phyloP scores from a whole-genome alignment of 2,797 vertebrate species.

The Zalophus californianus region DNA sequence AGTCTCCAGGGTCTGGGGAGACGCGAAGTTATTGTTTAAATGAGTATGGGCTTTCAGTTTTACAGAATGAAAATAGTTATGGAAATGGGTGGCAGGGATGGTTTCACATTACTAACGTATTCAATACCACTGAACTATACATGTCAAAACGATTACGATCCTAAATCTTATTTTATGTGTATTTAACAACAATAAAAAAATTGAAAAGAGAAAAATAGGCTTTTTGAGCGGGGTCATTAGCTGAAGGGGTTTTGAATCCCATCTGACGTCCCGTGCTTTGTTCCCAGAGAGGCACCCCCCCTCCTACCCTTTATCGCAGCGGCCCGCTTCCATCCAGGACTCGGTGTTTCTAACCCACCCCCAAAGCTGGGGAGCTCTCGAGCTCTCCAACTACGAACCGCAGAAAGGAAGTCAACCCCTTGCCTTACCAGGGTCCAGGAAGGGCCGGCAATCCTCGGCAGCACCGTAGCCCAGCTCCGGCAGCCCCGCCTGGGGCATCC shows the following conservation, averaged over 20 bases:
- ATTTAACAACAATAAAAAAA: not conserved
- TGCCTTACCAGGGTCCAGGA: conserved; percentile 80
- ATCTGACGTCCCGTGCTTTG: not conserved
- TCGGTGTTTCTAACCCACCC: not conserved
- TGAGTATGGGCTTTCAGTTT: not conserved
- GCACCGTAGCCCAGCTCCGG: conserved; percentile 71
- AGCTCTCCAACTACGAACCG: not conserved
- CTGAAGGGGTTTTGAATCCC: not conserved
- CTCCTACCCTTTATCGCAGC: not conserved
- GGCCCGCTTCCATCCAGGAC: not conserved
- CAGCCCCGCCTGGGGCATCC: conserved; percentile 69
- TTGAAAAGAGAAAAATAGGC: not conserved
- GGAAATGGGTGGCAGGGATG: not conserved
- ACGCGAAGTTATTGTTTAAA: not conserved
- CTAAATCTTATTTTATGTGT: not conserved
- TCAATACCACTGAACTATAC: not conserved
- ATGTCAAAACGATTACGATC: not conserved
- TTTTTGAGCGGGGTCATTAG: not conserved
- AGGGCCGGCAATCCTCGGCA: conserved; percentile 68
- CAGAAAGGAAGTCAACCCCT: not conserved
- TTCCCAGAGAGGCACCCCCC: not conserved
- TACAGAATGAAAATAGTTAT: not conserved
- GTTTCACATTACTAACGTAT: not conserved
- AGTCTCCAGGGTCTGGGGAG: not conserved
- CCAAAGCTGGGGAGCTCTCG: not conserved